phyloP scores from a whole-genome alignment of 1,140 invertebrate species.

The Orchesella cincta region DNA sequence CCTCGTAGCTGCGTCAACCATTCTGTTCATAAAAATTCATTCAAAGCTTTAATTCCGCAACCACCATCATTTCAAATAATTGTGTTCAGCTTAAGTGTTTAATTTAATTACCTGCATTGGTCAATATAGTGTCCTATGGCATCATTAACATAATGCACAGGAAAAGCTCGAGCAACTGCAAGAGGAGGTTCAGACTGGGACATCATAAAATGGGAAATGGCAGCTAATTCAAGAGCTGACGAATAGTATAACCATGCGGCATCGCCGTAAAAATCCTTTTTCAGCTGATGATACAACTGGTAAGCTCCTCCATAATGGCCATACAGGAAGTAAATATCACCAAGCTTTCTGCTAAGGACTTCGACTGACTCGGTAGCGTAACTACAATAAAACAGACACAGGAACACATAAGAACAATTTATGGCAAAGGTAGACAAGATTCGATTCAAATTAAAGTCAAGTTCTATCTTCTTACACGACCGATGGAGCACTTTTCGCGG shows the following conservation, averaged over 20 bases:
- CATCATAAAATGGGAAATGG: conserved; percentile 86
- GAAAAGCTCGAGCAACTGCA: conserved; percentile 57
- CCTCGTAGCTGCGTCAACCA: conserved; percentile 45
- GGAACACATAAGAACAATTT: conserved; percentile 12
- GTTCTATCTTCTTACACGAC: conserved; percentile 57
- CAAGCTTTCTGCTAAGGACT: conserved; percentile 85
- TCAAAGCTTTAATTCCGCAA: background rate
- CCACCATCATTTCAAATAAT: conserved; percentile 10
- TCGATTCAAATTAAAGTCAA: background rate
- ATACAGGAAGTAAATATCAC: conserved; percentile 95
- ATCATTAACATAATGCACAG: conserved; percentile 85
- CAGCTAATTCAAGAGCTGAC: conserved; percentile 93
- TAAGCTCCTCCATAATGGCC: conserved; percentile 90
- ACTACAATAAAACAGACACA: conserved; percentile 60
- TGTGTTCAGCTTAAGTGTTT: background rate
- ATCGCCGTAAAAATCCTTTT: conserved; percentile 93
- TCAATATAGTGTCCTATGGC: conserved; percentile 86
- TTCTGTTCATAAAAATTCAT: conserved; percentile 29
- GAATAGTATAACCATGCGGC: conserved; percentile 96
- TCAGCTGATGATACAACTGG: conserved; percentile 90
- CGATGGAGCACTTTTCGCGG: conserved; percentile 63
- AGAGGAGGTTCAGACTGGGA: conserved; percentile 64
- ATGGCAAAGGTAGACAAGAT: background rate
- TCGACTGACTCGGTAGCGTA: conserved; percentile 88
- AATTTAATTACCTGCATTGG: conserved; percentile 72